Evolutionary conservation across 2,113 vertebrate genomes (phyloP).

Genomic region (Passer montanus): DNA sequence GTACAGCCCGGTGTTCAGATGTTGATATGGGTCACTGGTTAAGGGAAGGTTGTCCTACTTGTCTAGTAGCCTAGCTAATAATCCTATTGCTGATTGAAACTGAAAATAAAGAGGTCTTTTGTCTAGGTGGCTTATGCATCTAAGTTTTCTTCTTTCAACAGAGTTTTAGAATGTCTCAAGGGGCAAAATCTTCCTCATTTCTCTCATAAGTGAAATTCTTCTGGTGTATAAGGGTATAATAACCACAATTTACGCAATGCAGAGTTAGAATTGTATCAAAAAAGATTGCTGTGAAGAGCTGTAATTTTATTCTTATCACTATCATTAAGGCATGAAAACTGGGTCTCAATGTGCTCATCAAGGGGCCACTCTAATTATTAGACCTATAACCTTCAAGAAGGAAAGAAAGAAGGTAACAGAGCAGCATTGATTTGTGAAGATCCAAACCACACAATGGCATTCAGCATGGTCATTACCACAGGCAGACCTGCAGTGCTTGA

Average conservation of each 20-base stretch:
- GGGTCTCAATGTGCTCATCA: neutral
- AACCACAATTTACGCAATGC: neutral
- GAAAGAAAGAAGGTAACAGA: neutral
- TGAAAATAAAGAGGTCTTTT: neutral
- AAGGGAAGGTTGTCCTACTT: neutral
- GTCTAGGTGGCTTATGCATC: neutral
- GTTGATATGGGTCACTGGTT: neutral
- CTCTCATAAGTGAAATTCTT: neutral
- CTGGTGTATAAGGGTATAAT: neutral
- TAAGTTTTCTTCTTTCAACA: neutral
- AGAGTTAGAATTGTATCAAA: neutral
- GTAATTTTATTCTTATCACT: neutral
- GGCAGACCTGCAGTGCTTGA: conserved; percentile 13
- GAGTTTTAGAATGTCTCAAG: neutral
- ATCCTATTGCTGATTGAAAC: neutral
- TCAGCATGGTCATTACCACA: neutral
- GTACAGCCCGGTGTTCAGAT: neutral
- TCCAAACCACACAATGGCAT: conserved; percentile 11
- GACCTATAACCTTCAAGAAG: conserved; percentile 21
- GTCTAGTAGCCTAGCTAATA: neutral
- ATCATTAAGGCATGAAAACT: neutral
- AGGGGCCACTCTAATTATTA: neutral
- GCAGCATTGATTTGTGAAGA: neutral
- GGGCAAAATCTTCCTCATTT: neutral
- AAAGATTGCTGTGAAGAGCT: neutral